Percentiles rank a stretch among this genome's conserved stretches.
Conservation (phyloP, 2,888 invertebrate species). For the Sphaeridia pumilis region DNA sequence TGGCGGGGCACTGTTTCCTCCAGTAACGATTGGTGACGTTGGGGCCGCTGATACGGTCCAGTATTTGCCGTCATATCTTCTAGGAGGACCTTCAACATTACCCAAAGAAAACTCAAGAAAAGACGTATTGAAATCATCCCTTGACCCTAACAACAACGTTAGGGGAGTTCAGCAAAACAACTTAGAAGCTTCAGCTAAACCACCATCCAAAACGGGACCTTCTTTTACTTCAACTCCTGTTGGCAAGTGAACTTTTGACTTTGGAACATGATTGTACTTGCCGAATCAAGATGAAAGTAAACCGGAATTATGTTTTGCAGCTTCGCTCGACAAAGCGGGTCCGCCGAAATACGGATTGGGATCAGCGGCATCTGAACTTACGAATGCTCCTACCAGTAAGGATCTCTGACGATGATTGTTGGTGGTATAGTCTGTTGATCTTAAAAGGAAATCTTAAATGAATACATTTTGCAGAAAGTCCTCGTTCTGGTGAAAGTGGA, state of each 20-base stretch:
- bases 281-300: background rate
- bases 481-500: too few relatives aligned
- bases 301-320: background rate
- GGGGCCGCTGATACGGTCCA: background rate
- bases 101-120: slow-evolving; percentile 9
- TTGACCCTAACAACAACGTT: slow-evolving; percentile 3
- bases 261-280: too few relatives aligned
- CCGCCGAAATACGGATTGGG: slow-evolving; percentile 13
- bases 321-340: slow-evolving; percentile 5
- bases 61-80: slow-evolving; percentile 8
- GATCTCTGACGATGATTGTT: too few relatives aligned
- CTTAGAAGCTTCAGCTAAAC: slow-evolving; percentile 2
- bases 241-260: too few relatives aligned
- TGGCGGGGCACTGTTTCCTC: background rate
- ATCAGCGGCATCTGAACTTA: background rate
- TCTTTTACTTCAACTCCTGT: background rate
- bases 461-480: too few relatives aligned
- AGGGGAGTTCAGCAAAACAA: too few relatives aligned
- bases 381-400: slow-evolving; percentile 6
- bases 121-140: slow-evolving; percentile 4
- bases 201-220: background rate
- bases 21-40: background rate
- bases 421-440: too few relatives aligned
- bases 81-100: slow-evolving; percentile 12
- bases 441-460: too few relatives aligned